phyloP scores from a whole-genome alignment of 2,797 vertebrate species.

The Girardinus metallicus region DNA sequence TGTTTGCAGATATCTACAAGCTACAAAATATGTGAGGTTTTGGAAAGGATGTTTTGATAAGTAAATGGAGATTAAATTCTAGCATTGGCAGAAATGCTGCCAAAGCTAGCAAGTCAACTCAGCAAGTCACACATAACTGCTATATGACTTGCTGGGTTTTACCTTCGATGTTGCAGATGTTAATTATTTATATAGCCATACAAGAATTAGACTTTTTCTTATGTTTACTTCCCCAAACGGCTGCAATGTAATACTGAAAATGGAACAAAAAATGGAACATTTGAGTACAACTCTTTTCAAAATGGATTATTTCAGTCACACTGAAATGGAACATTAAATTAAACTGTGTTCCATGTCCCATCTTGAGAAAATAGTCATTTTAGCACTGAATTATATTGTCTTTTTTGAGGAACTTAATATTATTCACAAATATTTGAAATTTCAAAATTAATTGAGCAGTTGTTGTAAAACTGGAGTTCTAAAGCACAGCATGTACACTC shows the following conservation, averaged over 20 bases:
- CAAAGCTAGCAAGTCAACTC: too few relatives aligned
- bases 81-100: neutral
- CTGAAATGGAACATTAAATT: neutral
- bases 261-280: neutral
- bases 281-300: neutral
- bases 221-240: neutral
- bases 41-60: neutral
- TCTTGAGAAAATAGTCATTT: neutral
- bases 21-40: constrained; percentile 1
- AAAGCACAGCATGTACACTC: neutral
- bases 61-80: constrained; percentile 8
- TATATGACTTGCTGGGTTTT: neutral
- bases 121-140: too few relatives aligned
- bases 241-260: neutral
- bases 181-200: neutral
- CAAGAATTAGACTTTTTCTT: constrained; percentile 1
- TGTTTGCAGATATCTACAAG: neutral
- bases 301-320: neutral
- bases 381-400: neutral
- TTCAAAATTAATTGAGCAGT: neutral
- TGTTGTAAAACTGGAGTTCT: neutral
- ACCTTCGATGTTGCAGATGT: constrained; percentile 8
- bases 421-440: neutral
- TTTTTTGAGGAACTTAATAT: neutral
- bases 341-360: neutral